A percentile compares a stretch with the other conserved stretches of the same genome.
Evolutionary conservation across 2,113 vertebrate species (phyloP).

Genomic region (Synodontis membranacea): DNA sequence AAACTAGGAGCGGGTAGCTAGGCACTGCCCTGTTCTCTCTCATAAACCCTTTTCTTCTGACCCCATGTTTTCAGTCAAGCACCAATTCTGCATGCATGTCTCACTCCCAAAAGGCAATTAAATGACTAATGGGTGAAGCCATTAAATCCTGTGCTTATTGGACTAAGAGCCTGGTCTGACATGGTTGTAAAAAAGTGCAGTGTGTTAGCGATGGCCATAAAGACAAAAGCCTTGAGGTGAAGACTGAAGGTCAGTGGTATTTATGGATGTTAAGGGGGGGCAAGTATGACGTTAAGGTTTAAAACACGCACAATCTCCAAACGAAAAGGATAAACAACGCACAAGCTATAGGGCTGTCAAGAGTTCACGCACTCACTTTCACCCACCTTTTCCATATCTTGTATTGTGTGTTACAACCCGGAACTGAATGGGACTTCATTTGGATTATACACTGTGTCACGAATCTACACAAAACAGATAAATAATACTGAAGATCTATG

Average conservation of each 20-base stretch:
- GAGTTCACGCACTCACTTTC: background rate
- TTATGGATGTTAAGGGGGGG: slow-evolving; percentile 24
- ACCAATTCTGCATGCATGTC: slow-evolving; percentile 57
- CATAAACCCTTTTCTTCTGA: slow-evolving; percentile 54
- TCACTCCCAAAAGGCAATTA: slow-evolving; percentile 61
- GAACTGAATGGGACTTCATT: background rate
- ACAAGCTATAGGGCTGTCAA: background rate
- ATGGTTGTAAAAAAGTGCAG: slow-evolving; percentile 44
- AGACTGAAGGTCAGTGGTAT: slow-evolving; percentile 60
- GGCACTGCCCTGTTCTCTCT: slow-evolving; percentile 9
- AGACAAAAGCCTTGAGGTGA: slow-evolving; percentile 50
- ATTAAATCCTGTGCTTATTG: slow-evolving; percentile 60
- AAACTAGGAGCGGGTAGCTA: background rate
- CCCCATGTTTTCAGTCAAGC: slow-evolving; percentile 53
- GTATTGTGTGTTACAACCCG: background rate
- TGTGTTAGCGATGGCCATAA: slow-evolving; percentile 16
- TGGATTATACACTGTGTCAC: background rate
- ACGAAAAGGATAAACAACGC: background rate
- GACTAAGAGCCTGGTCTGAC: slow-evolving; percentile 51
- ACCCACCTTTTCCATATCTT: background rate
- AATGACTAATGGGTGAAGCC: slow-evolving; percentile 60
- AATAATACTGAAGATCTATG: too few species aligned
- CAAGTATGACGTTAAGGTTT: background rate
- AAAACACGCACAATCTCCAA: background rate
- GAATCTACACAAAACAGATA: too few species aligned